Evolutionary conservation across 2,888 invertebrate genomes (phyloP).

Genomic region (Ochropacha duplaris): DNA sequence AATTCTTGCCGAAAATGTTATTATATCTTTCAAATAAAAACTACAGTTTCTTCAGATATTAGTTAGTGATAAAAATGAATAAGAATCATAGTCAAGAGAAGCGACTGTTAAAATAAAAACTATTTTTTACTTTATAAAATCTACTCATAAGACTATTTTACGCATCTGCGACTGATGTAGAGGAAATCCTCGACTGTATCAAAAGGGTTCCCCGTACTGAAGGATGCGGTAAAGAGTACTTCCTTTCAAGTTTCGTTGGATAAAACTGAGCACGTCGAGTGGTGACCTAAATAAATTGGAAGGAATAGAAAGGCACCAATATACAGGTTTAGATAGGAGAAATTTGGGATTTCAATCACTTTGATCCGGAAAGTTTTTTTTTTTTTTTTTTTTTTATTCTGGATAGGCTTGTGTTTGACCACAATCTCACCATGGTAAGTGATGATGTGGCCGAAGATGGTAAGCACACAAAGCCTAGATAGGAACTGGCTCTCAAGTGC

Average conservation of each 20-base stretch:
- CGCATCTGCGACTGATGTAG: slow-evolving; percentile 16
- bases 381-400: too few species aligned
- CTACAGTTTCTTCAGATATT: too few species aligned
- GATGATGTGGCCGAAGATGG: too few species aligned
- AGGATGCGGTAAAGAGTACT: slow-evolving; percentile 7
- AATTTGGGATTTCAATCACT: slow-evolving; percentile 11
- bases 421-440: too few species aligned
- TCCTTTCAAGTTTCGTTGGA: slow-evolving; percentile 17
- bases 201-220: slow-evolving; percentile 21
- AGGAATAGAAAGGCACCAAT: neutral
- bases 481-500: too few species aligned
- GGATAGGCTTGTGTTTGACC: too few species aligned
- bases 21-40: too few species aligned
- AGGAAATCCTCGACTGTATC: slow-evolving; percentile 19
- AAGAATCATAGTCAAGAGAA: too few species aligned
- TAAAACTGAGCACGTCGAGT: slow-evolving; percentile 20
- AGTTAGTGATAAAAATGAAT: too few species aligned
- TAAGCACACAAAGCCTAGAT: too few species aligned
- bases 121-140: neutral
- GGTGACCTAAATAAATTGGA: slow-evolving; percentile 29
- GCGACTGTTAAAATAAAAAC: neutral
- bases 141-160: neutral
- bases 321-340: slow-evolving; percentile 8
- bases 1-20: too few species aligned
- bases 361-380: too few species aligned